phyloP scores from a whole-genome alignment of 2,113 vertebrate species.

The Triplophysa dalaica region DNA sequence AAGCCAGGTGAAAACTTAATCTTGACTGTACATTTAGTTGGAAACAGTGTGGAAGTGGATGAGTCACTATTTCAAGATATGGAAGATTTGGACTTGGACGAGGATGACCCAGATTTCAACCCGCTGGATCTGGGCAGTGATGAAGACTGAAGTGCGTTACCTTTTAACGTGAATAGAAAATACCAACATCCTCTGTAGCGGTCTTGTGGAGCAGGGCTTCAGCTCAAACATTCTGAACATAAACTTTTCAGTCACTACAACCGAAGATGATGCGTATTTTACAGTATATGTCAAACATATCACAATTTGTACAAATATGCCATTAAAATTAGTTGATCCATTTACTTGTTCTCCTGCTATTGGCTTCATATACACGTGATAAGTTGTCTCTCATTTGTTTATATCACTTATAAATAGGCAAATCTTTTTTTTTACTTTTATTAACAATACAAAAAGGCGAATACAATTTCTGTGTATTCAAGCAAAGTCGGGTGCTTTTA shows the following conservation, averaged over 20 bases:
- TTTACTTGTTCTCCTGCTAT: background rate
- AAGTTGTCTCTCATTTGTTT: background rate
- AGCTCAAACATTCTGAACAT: slow-evolving; percentile 6
- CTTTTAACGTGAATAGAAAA: background rate
- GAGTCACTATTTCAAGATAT: slow-evolving; percentile 98
- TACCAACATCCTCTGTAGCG: slow-evolving; percentile 8
- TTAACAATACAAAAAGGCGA: background rate
- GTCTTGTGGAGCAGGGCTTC: slow-evolving; percentile 21
- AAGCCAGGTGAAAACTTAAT: no score
- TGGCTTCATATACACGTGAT: background rate
- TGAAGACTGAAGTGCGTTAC: slow-evolving; percentile 63
- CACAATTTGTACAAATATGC: slow-evolving; percentile 32
- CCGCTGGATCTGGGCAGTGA: slow-evolving; percentile 88
- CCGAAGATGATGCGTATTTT: slow-evolving; percentile 5
- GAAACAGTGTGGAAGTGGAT: slow-evolving; percentile 94
- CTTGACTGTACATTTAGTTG: slow-evolving; percentile 70
- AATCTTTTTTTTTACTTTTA: background rate
- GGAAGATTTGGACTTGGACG: slow-evolving; percentile 93
- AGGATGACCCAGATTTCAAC: slow-evolving; percentile 90
- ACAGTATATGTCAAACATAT: background rate
- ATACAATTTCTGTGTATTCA: no score
- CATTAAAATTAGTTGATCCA: slow-evolving; percentile 38
- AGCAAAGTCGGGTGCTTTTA: background rate
- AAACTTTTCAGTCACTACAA: slow-evolving; percentile 23
- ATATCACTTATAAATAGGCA: background rate